Conservation (phyloP, 92 coral and sea anemone species). For the Parazoanthus swiftii region DNA sequence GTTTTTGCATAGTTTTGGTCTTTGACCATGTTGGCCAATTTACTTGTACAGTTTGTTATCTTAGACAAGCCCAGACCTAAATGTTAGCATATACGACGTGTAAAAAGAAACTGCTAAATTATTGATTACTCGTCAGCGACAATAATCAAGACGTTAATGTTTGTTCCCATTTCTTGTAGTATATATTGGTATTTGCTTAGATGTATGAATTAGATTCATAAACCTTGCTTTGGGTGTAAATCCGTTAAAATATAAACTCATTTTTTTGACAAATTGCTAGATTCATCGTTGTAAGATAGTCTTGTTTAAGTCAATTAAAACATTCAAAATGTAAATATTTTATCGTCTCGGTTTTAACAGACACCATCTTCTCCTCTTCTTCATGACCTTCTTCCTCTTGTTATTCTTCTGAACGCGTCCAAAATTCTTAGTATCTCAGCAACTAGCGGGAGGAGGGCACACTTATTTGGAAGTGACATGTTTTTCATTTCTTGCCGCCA, state of each 20-base stretch:
- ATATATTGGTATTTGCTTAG: background rate
- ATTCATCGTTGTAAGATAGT: constrained; percentile 19
- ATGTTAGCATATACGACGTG: constrained; percentile 1
- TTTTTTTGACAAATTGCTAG: constrained; percentile 5
- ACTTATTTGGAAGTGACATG: background rate
- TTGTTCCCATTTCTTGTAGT: background rate
- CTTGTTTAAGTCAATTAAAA: constrained; percentile 36
- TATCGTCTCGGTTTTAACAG: background rate
- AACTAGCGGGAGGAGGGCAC: constrained; percentile 15
- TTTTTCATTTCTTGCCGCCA: background rate
- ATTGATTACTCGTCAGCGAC: background rate
- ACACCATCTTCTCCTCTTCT: no score
- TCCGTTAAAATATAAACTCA: background rate
- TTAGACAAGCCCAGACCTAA: background rate
- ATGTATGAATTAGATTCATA: background rate
- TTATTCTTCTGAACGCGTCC: background rate
- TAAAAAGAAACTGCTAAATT: background rate
- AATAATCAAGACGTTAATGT: constrained; percentile 3
- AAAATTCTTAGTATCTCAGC: background rate
- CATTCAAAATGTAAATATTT: constrained; percentile 7
- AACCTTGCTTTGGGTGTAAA: background rate
- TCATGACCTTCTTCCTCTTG: background rate
- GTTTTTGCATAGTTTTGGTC: background rate
- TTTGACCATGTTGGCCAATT: background rate
- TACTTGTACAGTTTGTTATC: background rate